These are phyloP conservation scores for Acanthiza pusilla DNA, from an alignment of 2,797 vertebrate species.

Conservation along the genomic window DNA sequence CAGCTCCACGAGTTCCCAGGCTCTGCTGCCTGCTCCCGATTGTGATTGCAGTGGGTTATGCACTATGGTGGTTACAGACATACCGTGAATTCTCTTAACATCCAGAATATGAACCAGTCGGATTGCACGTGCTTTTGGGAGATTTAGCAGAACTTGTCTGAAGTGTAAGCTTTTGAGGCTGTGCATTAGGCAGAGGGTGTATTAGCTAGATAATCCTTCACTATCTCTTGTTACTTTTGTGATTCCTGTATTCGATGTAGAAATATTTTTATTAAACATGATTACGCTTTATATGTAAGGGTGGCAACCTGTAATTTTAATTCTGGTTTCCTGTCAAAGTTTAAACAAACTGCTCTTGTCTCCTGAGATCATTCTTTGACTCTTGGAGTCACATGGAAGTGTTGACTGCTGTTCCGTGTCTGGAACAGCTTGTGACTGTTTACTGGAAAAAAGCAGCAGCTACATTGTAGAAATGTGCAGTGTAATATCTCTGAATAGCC, in stretches of 20 bases:
- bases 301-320: conserved; percentile 18
- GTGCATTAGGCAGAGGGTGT: neutral
- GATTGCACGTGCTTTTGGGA: neutral
- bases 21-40: neutral
- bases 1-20: neutral
- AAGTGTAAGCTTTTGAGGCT: neutral
- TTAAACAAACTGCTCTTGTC: conserved; percentile 16
- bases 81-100: neutral
- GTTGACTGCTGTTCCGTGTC: conserved; percentile 37
- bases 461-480: conserved; percentile 32
- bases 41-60: neutral
- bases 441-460: conserved; percentile 61
- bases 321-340: conserved; percentile 21
- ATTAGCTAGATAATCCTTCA: neutral
- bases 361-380: conserved; percentile 31
- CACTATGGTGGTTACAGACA: neutral
- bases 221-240: neutral
- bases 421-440: conserved; percentile 65
- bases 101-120: neutral
- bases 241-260: neutral
- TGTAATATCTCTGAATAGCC: conserved; percentile 40
- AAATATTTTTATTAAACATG: neutral
- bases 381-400: conserved; percentile 30
- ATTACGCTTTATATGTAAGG: neutral
- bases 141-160: neutral